phyloP scores from a whole-genome alignment of 2,888 invertebrate genomes.

The Oscheius sp. region DNA sequence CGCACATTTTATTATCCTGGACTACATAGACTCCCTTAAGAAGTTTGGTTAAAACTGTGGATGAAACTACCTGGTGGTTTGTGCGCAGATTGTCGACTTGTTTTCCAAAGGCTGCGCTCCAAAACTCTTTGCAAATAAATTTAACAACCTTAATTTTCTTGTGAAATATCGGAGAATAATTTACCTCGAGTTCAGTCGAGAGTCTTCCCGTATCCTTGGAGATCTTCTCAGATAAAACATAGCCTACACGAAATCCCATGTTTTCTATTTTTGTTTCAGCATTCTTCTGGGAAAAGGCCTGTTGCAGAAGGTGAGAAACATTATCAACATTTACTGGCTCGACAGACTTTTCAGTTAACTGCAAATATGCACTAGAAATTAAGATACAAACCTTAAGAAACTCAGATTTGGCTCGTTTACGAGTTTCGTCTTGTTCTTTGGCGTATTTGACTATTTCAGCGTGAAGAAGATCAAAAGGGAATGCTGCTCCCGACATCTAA shows the following conservation, averaged over 20 bases:
- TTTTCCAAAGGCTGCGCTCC: slow-evolving; percentile 96
- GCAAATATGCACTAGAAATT: slow-evolving; percentile 4
- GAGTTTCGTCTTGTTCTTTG: slow-evolving; percentile 48
- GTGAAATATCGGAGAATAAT: neutral
- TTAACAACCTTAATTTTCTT: slow-evolving; percentile 80
- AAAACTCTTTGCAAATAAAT: slow-evolving; percentile 98
- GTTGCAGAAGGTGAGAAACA: slow-evolving; percentile 44
- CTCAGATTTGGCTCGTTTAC: slow-evolving; percentile 40
- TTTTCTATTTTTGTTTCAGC: slow-evolving; percentile 73
- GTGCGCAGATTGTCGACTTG: slow-evolving; percentile 96
- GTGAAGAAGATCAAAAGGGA: slow-evolving; percentile 65
- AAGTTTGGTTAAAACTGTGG: neutral
- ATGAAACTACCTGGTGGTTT: slow-evolving; percentile 81
- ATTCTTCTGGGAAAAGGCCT: slow-evolving; percentile 57
- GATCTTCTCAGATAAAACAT: slow-evolving; percentile 75
- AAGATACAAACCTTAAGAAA: slow-evolving; percentile 36
- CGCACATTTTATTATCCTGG: slow-evolving; percentile 92
- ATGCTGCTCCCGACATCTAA: slow-evolving; percentile 34
- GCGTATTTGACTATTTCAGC: slow-evolving; percentile 62
- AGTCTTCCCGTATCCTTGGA: slow-evolving; percentile 71
- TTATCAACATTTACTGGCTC: slow-evolving; percentile 39
- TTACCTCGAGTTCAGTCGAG: slow-evolving; percentile 88
- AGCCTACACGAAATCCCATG: slow-evolving; percentile 76
- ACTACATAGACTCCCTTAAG: slow-evolving; percentile 90
- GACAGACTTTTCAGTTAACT: slow-evolving; percentile 37